These are phyloP conservation scores for Kobus ellipsiprymnus DNA, from an alignment of 2,113 vertebrate genomes.

Conservation along the genomic window DNA sequence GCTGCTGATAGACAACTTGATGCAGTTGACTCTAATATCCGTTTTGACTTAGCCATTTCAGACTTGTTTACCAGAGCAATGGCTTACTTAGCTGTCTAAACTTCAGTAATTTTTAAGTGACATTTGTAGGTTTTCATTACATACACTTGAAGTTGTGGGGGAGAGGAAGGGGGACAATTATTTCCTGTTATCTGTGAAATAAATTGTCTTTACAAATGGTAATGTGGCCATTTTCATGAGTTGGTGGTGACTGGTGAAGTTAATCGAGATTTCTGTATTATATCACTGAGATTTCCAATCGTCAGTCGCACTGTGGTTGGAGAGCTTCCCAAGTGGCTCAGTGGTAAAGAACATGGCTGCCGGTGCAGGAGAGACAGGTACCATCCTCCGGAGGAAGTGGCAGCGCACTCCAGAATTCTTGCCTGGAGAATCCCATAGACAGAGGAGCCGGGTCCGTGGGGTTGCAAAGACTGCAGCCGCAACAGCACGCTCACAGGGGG, in stretches of 20 bases:
- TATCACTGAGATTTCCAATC: not conserved
- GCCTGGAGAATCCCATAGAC: not conserved
- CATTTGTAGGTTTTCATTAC: not conserved
- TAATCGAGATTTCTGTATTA: not conserved
- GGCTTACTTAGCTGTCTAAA: not conserved
- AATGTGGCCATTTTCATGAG: not conserved
- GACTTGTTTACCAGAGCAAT: not conserved
- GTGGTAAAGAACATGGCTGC: not conserved
- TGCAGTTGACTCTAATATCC: not conserved
- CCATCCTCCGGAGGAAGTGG: not conserved
- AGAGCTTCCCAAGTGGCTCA: not conserved
- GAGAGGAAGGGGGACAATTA: not conserved
- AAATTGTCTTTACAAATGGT: not conserved
- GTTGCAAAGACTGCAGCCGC: not conserved
- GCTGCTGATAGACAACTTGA: not conserved
- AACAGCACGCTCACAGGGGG: not conserved
- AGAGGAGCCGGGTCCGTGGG: not conserved
- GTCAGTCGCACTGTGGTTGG: not conserved
- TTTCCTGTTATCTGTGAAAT: not conserved
- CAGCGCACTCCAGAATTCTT: not conserved
- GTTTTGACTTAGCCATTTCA: not conserved
- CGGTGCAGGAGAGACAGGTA: not conserved
- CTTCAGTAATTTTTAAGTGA: not conserved
- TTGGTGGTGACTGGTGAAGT: not conserved
- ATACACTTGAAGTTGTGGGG: not conserved